Evolutionary conservation across 1,140 invertebrate genomes (phyloP), one percentile per base, ranked within the genome.

Genomic region (Pseudomyrmex concolor): DNA sequence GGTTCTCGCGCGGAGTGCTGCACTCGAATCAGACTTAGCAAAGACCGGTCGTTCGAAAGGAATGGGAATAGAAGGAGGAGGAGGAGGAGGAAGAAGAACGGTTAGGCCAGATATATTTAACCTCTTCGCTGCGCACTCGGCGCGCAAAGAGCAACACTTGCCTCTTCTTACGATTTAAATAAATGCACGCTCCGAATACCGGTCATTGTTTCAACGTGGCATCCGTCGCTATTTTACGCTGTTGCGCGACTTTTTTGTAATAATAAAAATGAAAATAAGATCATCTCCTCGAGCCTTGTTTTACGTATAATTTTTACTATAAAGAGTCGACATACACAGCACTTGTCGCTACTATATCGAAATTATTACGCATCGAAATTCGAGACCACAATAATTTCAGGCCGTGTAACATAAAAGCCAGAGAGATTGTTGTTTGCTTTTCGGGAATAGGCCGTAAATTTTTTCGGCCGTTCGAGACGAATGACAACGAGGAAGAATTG

Each of bases 181-280:
- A 93, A 92, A 92, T 92, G 89, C 89, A 88, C 86, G 88, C 81
- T 81, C 90, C 88, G 87, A 91, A 92, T 92, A 89, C 90, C 90
- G 85, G 60, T 89, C 90, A 92, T 92, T 91, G 92, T 93, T 91
- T 90, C 76, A 63, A 68, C 50, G 59, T 64, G 57, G 64, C 83
- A 66, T 25, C 15, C 60, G 62, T 83, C 15, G 50, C 50, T 45
- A 19, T 67, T 34, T 71, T 59, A 80, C 73, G 73, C 62, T 22
- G 62, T 67, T 67, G 63, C 57, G 22, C 15, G 54, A 25, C 55
- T 62, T 81, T 89, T 77, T 76, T 48, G 51, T 17, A 45, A 34
- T 8, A 19, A 62, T 25, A 19, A 54, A 62, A 19, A 43, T 72
- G 59, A 74, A 60, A 48, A 66, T 17, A 25, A 66, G 45, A n/a